Base-by-base conservation (phyloP, 2,113 vertebrate genomes). In the Beaufortia kweichowensis region DNA sequence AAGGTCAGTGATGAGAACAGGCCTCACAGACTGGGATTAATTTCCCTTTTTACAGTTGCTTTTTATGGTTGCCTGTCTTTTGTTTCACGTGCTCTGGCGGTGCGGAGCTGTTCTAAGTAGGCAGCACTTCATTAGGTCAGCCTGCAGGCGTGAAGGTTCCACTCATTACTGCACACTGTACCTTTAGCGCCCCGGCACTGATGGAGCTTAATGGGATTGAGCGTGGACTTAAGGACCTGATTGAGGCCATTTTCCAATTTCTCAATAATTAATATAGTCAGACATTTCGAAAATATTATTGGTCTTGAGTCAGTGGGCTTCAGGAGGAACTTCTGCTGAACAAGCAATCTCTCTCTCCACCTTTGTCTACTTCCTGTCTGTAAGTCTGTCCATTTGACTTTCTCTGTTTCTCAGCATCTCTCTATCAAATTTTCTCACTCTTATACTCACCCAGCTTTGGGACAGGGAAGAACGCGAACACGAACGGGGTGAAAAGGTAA, bases 401-500 rank as follows among this genome's bases (percentile, higher is more conserved):
- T 53, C 28, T 83, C 73, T 79, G 24, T 81, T 2, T 46, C 6
- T 33, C 12, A 10, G 7, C 21, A 23, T 71, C 12, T 69, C 23
- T 74, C 31, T 48, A 28, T 61, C 60, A 75, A 28, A 21, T 72
- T 39, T 50, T 62, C 26, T 7, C 26, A 6, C 35, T 65, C 31
- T 57, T 24, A 24, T 23, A 63, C 26, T 57, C 67, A 31, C 57
- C 62, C 48, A 53, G 48, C 19, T 21, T 21, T 21, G 19, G 48
- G 67, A 19, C n/a, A 69, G 26, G 26, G 68, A 81, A 81, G 81
- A 69, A 75, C 15, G 10, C 75, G 78, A 28, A 67, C 72, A 79
- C 71, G 86, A 87, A 84, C 77, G 83, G 73, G 85, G 84, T 84
- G 86, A 86, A 86, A 82, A 86, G 84, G 85, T 84, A 91, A 92